These are phyloP conservation scores for Anaspis maculata DNA, from an alignment of 2,888 invertebrate species.

Conservation along the genomic window DNA sequence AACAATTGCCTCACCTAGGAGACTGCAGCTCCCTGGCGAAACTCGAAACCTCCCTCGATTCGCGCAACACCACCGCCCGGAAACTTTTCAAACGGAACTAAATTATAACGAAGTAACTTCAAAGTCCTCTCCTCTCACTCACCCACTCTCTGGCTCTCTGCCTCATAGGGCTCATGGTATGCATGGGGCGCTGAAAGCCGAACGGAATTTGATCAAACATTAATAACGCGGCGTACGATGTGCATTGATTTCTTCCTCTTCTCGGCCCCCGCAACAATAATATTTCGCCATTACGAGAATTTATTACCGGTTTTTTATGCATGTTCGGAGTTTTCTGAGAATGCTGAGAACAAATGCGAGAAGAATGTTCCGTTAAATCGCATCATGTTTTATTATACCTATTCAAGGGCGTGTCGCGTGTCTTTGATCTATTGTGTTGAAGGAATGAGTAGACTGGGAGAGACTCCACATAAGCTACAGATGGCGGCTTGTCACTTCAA, in stretches of 20 bases:
- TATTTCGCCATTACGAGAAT: conserved; percentile 2
- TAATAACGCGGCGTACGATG: conserved; percentile 8
- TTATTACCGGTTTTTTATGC: no score
- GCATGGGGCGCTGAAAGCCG: conserved; percentile 6
- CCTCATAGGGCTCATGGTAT: no score
- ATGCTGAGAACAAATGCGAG: no score
- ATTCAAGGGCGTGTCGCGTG: no score
- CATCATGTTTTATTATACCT: no score
- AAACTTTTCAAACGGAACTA: conserved; percentile 35
- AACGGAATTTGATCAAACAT: conserved; percentile 10
- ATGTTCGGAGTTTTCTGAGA: no score
- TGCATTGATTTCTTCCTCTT: conserved; percentile 9
- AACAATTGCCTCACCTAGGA: conserved; percentile 48
- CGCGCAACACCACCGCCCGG: conserved; percentile 8
- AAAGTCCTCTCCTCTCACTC: conserved; percentile 24
- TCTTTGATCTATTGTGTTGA: no score
- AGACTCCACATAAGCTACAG: no score
- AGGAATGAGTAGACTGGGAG: no score
- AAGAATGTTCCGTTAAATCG: no score
- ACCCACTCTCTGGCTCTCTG: no score
- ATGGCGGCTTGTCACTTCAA: no score
- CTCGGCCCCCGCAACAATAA: background rate
- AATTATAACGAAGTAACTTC: conserved; percentile 37
- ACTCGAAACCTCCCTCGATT: conserved; percentile 21
- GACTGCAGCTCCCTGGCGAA: conserved; percentile 24